phyloP scores from a whole-genome alignment of 1,140 invertebrate genomes.

The Metaphire vulgaris region DNA sequence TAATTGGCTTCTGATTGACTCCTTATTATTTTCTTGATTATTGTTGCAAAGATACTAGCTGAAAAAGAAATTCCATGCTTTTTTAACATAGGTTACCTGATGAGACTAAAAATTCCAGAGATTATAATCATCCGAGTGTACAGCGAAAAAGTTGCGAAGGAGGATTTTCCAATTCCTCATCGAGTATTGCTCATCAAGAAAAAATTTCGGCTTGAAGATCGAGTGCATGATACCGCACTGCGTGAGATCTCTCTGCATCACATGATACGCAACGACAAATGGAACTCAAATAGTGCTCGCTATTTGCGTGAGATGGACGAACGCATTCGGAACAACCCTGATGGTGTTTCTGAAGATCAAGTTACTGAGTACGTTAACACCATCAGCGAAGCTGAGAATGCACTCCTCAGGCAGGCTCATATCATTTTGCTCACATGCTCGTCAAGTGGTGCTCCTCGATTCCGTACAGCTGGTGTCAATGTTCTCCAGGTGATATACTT shows the following conservation, averaged over 20 bases:
- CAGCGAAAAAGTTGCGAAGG: constrained; percentile 36
- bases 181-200: constrained; percentile 11
- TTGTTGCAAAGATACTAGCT: no score
- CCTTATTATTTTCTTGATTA: no score
- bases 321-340: not conserved
- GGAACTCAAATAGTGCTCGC: not conserved
- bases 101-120: not conserved
- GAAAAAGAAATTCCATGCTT: no score
- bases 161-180: constrained; percentile 37
- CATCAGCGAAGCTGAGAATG: not conserved
- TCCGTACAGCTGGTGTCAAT: not conserved
- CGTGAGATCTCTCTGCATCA: constrained; percentile 41
- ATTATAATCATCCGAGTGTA: constrained; percentile 42
- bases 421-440: constrained; percentile 19
- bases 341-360: not conserved
- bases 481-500: not conserved
- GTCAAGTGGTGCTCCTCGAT: not conserved
- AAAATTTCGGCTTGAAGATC: constrained; percentile 7
- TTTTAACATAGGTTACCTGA: not conserved
- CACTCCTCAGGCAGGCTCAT: not conserved
- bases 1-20: no score
- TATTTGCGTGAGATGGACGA: not conserved
- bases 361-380: not conserved
- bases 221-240: constrained; percentile 15
- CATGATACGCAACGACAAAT: constrained; percentile 31